Percentiles rank a stretch among this genome's conserved stretches.
phyloP scores from a whole-genome alignment of 1,140 invertebrate genomes.

The Zaprionus tsacasi region DNA sequence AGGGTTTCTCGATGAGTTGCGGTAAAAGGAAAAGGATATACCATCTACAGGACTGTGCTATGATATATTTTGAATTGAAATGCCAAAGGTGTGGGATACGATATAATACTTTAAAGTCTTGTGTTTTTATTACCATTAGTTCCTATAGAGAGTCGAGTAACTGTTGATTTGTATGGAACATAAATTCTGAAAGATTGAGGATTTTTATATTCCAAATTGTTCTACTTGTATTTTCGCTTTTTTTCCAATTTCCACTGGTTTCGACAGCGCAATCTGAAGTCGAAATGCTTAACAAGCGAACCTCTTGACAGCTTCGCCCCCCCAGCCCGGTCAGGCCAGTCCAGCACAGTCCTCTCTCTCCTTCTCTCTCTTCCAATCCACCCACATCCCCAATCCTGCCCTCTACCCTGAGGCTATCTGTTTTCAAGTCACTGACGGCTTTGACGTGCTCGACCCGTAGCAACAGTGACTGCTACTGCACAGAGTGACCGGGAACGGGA shows the following conservation, averaged over 20 bases:
- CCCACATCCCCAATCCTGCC: slow-evolving; percentile 2
- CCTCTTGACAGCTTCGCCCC: slow-evolving; percentile 10
- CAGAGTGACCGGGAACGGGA: background rate
- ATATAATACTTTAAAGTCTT: too few species aligned
- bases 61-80: too few species aligned
- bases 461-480: background rate
- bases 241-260: background rate
- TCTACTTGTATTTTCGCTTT: background rate
- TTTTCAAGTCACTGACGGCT: slow-evolving; percentile 39
- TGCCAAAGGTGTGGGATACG: too few species aligned
- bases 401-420: background rate
- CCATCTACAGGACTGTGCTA: background rate
- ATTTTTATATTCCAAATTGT: background rate
- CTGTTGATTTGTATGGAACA: background rate
- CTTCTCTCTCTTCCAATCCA: background rate
- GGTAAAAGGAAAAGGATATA: background rate
- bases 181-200: background rate
- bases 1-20: slow-evolving; percentile 41
- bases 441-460: slow-evolving; percentile 38
- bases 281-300: background rate
- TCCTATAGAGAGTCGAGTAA: background rate
- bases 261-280: background rate
- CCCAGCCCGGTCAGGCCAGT: too few species aligned
- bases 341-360: too few species aligned
- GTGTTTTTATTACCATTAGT: background rate